Conservation (phyloP, 2,113 vertebrate species). For the Sebastes fasciatus region DNA sequence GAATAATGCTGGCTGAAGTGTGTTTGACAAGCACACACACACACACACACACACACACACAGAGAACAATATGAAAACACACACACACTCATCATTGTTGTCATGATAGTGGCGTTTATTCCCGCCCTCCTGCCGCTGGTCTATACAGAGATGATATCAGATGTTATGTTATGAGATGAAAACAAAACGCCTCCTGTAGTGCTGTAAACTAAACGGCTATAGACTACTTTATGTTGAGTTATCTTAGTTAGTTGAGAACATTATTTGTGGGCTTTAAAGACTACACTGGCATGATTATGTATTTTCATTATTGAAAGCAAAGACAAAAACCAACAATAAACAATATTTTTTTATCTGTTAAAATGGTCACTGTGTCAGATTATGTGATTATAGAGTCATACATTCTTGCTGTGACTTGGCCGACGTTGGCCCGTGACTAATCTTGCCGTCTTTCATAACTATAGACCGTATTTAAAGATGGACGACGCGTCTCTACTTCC, state of each 20-base stretch:
- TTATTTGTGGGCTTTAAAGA: neutral
- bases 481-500: no score
- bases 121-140: conserved; percentile 38
- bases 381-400: neutral
- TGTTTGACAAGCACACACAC: conserved; percentile 42
- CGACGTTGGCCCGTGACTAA: no score
- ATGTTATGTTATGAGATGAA: conserved; percentile 19
- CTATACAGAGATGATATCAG: conserved; percentile 15
- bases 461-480: no score
- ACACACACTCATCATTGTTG: conserved; percentile 31
- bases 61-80: conserved; percentile 41
- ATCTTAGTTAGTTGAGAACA: neutral
- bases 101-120: conserved; percentile 35
- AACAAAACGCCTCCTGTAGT: conserved; percentile 7
- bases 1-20: conserved; percentile 19
- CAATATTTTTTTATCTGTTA: neutral
- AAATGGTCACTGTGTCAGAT: neutral
- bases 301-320: neutral
- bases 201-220: neutral
- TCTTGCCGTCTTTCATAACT: no score
- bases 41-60: conserved; percentile 28
- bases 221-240: neutral
- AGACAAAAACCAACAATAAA: neutral
- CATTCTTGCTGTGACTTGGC: no score
- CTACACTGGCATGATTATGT: neutral